Evolutionary conservation across 2,888 invertebrate species (phyloP), one percentile per base, ranked within the genome.

Genomic region (Acholoe squamosa): DNA sequence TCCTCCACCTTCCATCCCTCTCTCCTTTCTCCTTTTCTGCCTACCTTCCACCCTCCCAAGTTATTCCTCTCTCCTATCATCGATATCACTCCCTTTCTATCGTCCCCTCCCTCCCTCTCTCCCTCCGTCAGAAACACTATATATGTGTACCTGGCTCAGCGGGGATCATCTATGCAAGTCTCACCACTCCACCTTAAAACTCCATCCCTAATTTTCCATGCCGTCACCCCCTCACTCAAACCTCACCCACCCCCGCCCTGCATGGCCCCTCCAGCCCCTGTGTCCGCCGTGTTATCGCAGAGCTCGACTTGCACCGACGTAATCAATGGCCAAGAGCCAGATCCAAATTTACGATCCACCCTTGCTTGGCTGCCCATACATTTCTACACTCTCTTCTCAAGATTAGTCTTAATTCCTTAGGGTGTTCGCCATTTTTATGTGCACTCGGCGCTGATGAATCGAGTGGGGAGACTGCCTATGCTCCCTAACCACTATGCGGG

Each of bases 341-440:
- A 19, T 34, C 86, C 86, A 86, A 86, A 86, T 86, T 86, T 86
- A 86, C 86, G 86, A 56, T 56, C 54, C 86, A 86, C 86, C 86
- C 56, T 86, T 86, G 86, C 86, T 86, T 86, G 86, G 86, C 86
- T 86, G 86, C 86, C 86, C 86, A 86, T 86, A 86, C 86, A 86
- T 86, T 86, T 86, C 86, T 86, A 54, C 86, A 86, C 86, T 86
- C 86, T 86, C 86, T 86, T 86, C 86, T 86, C 86, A 86, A 86
- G 86, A 86, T 86, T 86, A 86, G 86, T 86, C 86, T 86, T 86
- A 86, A 86, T 86, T 86, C 86, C 86, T 86, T 31, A 86, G 86
- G 86, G 86, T 86, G 86, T 86, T 86, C 54, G 86, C 86, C 86
- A 86, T 86, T 86, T 84, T 86, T 86, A 86, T 86, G 86, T 86